Conservation (phyloP, 2,888 invertebrate species). For the Dorcus hopei region DNA sequence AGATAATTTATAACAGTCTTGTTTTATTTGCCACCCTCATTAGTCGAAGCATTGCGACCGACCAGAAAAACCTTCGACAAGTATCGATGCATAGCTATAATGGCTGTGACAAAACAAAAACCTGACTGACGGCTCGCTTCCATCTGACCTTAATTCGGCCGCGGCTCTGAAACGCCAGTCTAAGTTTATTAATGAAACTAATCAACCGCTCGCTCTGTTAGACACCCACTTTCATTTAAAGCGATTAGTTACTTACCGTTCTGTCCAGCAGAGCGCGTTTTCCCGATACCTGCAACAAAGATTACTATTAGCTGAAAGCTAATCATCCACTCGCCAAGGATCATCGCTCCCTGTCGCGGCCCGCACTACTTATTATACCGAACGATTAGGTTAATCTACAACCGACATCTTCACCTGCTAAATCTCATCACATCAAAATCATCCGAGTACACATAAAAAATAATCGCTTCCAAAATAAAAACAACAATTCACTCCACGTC, state of each 20-base stretch:
- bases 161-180: constrained; percentile 8
- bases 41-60: constrained; percentile 41
- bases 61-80: constrained; percentile 43
- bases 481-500: no score
- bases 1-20: constrained; percentile 49
- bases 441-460: no score
- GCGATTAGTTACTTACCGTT: constrained; percentile 63
- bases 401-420: no score
- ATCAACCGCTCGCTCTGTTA: constrained; percentile 29
- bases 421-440: no score
- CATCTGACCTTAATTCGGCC: constrained; percentile 27
- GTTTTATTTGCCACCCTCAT: constrained; percentile 50
- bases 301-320: constrained; percentile 41
- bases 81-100: constrained; percentile 47
- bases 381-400: not conserved
- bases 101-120: constrained; percentile 49
- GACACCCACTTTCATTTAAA: constrained; percentile 23
- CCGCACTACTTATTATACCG: not conserved
- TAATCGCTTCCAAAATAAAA: no score
- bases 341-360: not conserved
- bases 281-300: constrained; percentile 77
- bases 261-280: constrained; percentile 84
- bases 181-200: constrained; percentile 27
- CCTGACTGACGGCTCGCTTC: constrained; percentile 44
- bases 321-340: not conserved